These are phyloP conservation scores for Neogobius melanostomus DNA, from an alignment of 2,113 vertebrate species.

Conservation along the genomic window DNA sequence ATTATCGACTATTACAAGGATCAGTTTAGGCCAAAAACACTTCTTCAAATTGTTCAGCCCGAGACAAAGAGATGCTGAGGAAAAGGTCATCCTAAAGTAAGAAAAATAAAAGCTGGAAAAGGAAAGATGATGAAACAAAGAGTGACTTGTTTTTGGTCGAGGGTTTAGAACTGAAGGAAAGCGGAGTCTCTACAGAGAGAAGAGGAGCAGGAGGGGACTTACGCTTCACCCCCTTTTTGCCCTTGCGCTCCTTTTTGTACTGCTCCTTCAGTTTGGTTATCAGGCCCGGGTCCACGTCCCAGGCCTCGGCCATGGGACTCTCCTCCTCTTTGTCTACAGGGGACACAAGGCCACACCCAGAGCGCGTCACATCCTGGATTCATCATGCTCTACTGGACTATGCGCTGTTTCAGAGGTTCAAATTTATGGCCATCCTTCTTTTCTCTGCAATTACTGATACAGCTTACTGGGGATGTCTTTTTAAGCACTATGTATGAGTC, in stretches of 20 bases:
- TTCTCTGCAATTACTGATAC: background rate
- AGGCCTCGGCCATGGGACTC: constrained; percentile 93
- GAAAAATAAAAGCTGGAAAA: constrained; percentile 78
- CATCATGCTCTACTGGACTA: background rate
- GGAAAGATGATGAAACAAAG: constrained; percentile 50
- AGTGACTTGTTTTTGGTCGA: constrained; percentile 44
- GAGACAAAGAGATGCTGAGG: constrained; percentile 29
- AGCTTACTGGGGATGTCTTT: constrained; percentile 9
- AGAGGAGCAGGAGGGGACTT: constrained; percentile 79
- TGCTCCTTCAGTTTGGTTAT: constrained; percentile 99
- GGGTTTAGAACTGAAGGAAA: constrained; percentile 44
- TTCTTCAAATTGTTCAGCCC: constrained; percentile 2
- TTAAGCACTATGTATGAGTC: constrained; percentile 19
- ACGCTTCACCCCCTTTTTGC: constrained; percentile 99
- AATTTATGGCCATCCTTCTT: constrained; percentile 1
- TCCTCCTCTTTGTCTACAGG: constrained; percentile 99
- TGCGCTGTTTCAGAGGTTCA: background rate
- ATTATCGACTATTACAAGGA: too few relatives aligned
- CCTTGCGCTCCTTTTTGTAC: constrained; percentile 99
- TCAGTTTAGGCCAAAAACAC: background rate
- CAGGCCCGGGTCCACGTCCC: constrained; percentile 99
- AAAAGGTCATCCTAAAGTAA: constrained; percentile 38
- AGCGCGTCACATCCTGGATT: constrained; percentile 77
- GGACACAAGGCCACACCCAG: constrained; percentile 84
- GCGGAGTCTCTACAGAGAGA: constrained; percentile 56